phyloP scores from a whole-genome alignment of 2,888 invertebrate species.

The Magallana nippona region DNA sequence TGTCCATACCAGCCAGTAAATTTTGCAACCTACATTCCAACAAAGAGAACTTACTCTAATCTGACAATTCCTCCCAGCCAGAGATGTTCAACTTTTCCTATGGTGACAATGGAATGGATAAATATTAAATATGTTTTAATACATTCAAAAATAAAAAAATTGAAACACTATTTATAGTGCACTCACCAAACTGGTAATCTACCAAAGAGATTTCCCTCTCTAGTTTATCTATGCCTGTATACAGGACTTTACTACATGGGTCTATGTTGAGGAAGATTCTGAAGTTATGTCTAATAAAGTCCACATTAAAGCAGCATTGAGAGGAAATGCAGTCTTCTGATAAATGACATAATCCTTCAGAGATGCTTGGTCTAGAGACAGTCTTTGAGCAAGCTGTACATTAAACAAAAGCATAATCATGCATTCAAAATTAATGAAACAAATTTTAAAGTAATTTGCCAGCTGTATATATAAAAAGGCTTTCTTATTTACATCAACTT shows the following conservation, averaged over 20 bases:
- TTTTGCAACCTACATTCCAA: too few relatives aligned
- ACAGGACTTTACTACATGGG: slow-evolving; percentile 43
- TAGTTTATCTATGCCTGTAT: slow-evolving; percentile 49
- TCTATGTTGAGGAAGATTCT: slow-evolving; percentile 48
- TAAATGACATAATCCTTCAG: slow-evolving; percentile 44
- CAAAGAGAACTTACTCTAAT: slow-evolving; percentile 41
- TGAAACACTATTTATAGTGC: background rate
- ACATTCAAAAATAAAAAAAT: too few relatives aligned
- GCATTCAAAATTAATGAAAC: too few relatives aligned
- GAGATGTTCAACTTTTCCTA: slow-evolving; percentile 41
- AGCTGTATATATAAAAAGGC: too few relatives aligned
- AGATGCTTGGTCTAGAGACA: slow-evolving; percentile 35
- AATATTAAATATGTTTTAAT: too few relatives aligned
- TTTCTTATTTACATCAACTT: too few relatives aligned
- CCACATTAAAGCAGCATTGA: slow-evolving; percentile 46
- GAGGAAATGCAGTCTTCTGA: slow-evolving; percentile 41
- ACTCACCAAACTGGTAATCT: slow-evolving; percentile 44
- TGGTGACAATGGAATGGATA: background rate
- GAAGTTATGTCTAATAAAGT: slow-evolving; percentile 39
- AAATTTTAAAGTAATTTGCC: too few relatives aligned
- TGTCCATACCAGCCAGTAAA: too few relatives aligned
- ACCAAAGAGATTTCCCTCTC: slow-evolving; percentile 39
- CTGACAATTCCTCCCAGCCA: slow-evolving; percentile 44
- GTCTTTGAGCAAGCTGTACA: slow-evolving; percentile 42
- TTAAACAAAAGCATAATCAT: too few relatives aligned